Conservation (phyloP, 2,797 vertebrate species). For the Chromobotia macracanthus region DNA sequence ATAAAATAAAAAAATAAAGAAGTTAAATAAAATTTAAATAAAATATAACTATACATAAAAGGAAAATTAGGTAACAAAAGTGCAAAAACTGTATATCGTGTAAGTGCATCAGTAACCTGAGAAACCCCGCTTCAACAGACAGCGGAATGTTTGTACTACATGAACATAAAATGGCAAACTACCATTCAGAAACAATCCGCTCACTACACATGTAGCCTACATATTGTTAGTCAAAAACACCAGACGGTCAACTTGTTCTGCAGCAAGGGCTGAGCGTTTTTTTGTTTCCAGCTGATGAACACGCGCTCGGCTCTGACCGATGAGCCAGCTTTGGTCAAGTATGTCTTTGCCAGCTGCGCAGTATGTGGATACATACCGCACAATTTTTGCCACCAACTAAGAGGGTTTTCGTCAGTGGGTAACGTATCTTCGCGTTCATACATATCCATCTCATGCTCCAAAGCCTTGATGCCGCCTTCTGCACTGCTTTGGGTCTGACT, state of each 20-base stretch:
- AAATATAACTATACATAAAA: no score
- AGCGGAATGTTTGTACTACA: no score
- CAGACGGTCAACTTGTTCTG: not conserved
- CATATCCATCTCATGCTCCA: not conserved
- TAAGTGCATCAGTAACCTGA: no score
- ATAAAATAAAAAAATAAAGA: no score
- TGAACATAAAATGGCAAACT: no score
- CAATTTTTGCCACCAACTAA: not conserved
- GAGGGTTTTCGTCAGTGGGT: not conserved
- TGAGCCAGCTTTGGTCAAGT: not conserved
- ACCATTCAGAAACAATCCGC: no score
- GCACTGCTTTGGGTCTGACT: not conserved
- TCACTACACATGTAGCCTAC: no score
- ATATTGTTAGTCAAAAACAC: not conserved
- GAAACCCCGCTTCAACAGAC: no score
- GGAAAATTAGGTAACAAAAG: no score
- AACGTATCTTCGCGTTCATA: not conserved
- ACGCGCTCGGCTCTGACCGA: not conserved
- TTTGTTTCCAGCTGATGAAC: slow-evolving; percentile 5
- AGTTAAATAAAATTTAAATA: no score
- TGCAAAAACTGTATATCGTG: no score
- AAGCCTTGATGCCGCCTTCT: not conserved
- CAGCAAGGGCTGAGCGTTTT: not conserved
- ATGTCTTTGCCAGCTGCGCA: not conserved
- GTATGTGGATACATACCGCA: not conserved